Conservation (phyloP, 2,797 vertebrate genomes). For the Scolopax bukidnonensis region DNA sequence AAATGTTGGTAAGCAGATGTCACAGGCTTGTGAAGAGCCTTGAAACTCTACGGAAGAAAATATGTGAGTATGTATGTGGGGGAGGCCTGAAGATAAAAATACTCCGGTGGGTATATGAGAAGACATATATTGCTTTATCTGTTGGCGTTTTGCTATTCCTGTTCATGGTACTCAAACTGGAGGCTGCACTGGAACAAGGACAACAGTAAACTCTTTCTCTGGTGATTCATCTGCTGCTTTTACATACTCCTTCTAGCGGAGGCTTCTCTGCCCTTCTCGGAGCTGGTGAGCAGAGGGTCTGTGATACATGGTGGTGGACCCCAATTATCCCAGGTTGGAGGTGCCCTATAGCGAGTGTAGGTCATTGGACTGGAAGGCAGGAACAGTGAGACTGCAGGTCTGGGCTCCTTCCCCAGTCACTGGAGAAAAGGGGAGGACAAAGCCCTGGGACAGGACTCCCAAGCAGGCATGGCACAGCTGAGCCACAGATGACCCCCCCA, state of each 20-base stretch:
- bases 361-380: neutral
- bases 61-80: conserved; percentile 17
- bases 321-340: neutral
- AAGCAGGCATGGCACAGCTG: neutral
- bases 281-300: neutral
- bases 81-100: conserved; percentile 56
- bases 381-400: neutral
- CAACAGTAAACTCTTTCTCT: neutral
- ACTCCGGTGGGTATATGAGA: neutral
- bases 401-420: neutral
- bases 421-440: accelerated
- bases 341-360: accelerated
- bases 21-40: conserved; percentile 41
- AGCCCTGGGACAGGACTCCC: neutral
- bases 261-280: neutral
- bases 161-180: neutral
- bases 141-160: conserved; percentile 38
- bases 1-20: conserved; percentile 61
- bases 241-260: neutral
- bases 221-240: neutral
- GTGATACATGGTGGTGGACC: neutral
- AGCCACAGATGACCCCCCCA: neutral
- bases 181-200: neutral
- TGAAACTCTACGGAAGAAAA: conserved; percentile 22
- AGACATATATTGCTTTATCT: conserved; percentile 5